Base-by-base conservation (phyloP, 2,113 vertebrate genomes). In the Noturus placidus region DNA sequence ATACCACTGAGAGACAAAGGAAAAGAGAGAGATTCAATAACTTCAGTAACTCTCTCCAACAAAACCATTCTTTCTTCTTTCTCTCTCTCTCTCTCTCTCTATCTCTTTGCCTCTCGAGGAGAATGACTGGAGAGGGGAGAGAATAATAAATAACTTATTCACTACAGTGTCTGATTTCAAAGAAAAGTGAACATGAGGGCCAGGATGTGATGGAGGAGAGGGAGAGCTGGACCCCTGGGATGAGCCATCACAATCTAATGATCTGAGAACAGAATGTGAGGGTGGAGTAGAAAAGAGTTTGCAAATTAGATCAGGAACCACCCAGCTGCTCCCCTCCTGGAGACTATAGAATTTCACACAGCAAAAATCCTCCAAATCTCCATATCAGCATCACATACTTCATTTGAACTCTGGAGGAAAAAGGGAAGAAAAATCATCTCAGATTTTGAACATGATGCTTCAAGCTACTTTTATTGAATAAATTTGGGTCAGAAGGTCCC, bases 151-250 rank as follows among this genome's bases (percentile, higher is more conserved):
- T 90, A 87, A 84, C 85, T 89, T 90, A 35, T 89, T 90, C 87
- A 83, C 87, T 91, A 79, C 78, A 65, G 89, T 90, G 74, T 92
- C 90, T 91, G 61, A 89, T 92, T 92, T 92, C 91, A 91, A 92
- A 92, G 90, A 10, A 76, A 88, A 83, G 79, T 82, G 79, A 92
- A 88, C 76, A 83, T 14, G 35, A 90, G 85, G 86, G 56, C 80
- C 35, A 50, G 74, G 84, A 90, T 89, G 86, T 76, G 83, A 85
- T 84, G 84, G 86, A 70, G 82, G 56, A 87, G 77, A 87, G 81
- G 78, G 46, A 88, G 88, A 79, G 70, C 81, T 88, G 82, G 86
- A 90, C 83, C 86, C 88, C 72, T 72, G 88, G 88, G 86, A 87
- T 74, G 70, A 88, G 80, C 82, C 87, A 80, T 87, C 77, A 50